phyloP scores from a whole-genome alignment of 2,888 invertebrate genomes.

The Apamea epomidion region DNA sequence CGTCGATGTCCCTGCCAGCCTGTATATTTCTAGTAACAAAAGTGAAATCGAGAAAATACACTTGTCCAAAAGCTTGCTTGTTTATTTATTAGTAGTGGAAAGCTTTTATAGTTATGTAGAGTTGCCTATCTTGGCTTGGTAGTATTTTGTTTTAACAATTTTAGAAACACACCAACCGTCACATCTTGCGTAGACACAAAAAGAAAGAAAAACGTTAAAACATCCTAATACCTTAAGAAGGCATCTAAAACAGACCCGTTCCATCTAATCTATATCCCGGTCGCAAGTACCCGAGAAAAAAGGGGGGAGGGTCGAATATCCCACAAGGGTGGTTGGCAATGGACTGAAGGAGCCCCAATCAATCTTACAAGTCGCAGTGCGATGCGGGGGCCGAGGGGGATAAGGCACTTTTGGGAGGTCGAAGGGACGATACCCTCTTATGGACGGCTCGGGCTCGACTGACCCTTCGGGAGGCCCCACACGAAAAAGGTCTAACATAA shows the following conservation, averaged over 20 bases:
- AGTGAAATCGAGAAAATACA: background rate
- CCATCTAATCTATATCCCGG: constrained; percentile 79
- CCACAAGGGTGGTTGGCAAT: constrained; percentile 87
- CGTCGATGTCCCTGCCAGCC: too few relatives aligned
- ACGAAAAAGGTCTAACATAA: constrained; percentile 85
- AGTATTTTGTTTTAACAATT: background rate
- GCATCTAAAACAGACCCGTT: constrained; percentile 71
- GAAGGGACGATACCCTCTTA: constrained; percentile 89
- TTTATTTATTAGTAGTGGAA: background rate
- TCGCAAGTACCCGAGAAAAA: constrained; percentile 85
- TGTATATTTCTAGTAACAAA: background rate
- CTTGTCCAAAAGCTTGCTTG: background rate
- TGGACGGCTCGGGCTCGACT: constrained; percentile 80
- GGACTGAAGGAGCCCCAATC: constrained; percentile 91
- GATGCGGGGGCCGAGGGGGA: constrained; percentile 71
- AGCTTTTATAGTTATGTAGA: background rate
- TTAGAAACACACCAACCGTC: background rate
- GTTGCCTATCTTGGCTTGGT: background rate
- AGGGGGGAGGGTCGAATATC: constrained; percentile 88
- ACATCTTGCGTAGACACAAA: constrained; percentile 8
- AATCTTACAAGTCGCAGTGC: constrained; percentile 90
- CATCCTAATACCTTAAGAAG: constrained; percentile 52
- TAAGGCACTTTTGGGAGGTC: constrained; percentile 82
- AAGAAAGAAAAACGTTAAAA: constrained; percentile 37
- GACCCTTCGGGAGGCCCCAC: constrained; percentile 84